Evolutionary conservation across 2,797 vertebrate species (phyloP).

Genomic region (Scolopax rusticola): DNA sequence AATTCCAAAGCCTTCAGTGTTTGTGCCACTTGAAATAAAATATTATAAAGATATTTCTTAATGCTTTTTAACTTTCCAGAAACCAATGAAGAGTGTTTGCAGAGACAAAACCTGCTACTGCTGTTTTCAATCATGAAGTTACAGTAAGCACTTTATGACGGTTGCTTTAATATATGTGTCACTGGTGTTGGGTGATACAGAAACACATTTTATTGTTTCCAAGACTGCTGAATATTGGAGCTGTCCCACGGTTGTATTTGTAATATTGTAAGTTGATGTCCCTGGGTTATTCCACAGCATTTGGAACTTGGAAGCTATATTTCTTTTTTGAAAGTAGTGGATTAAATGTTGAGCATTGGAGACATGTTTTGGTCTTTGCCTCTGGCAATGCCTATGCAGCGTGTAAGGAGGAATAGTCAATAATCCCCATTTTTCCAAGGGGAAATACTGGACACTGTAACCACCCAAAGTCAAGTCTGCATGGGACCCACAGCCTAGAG

Average conservation of each 20-base stretch:
- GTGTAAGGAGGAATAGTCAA: not conserved
- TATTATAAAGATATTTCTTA: not conserved
- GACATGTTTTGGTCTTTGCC: not conserved
- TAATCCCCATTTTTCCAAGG: not conserved
- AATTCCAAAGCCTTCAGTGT: not conserved
- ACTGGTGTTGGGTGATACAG: not conserved
- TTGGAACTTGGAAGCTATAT: not conserved
- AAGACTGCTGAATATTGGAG: not conserved
- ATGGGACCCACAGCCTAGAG: not conserved
- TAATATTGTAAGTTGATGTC: not conserved
- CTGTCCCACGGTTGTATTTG: not conserved
- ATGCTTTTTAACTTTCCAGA: not conserved
- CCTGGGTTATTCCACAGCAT: not conserved
- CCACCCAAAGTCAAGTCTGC: accelerated
- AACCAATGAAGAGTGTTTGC: not conserved
- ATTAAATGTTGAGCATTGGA: not conserved
- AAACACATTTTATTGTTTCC: not conserved
- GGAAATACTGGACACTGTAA: not conserved
- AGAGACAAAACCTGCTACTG: not conserved
- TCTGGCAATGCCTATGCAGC: not conserved
- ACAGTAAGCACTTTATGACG: not conserved
- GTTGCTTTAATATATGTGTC: not conserved
- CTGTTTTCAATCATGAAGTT: not conserved
- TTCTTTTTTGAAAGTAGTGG: not conserved
- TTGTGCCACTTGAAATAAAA: not conserved